These are phyloP conservation scores for Pediacus dermestoides DNA, from an alignment of 2,888 invertebrate species.

Conservation along the genomic window DNA sequence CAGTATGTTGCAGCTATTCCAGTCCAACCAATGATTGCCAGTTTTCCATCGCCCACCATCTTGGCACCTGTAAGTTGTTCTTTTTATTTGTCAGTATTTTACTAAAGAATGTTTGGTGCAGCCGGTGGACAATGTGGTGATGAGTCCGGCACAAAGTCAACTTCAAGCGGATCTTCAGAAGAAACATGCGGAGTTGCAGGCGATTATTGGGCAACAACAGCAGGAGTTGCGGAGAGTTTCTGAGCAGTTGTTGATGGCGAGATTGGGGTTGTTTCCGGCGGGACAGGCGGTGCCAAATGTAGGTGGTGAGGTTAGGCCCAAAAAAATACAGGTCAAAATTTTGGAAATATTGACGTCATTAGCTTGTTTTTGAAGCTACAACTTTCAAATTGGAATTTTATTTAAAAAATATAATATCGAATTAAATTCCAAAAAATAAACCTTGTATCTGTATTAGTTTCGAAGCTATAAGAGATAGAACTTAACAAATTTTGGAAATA, in stretches of 20 bases:
- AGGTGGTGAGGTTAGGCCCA: too few relatives aligned
- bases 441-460: too few relatives aligned
- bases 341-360: too few relatives aligned
- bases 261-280: slow-evolving; percentile 63
- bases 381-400: too few relatives aligned
- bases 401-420: too few relatives aligned
- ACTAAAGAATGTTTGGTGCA: slow-evolving; percentile 23
- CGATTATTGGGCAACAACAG: slow-evolving; percentile 79
- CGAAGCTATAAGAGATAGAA: too few relatives aligned
- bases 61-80: too few relatives aligned
- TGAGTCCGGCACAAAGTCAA: slow-evolving; percentile 58
- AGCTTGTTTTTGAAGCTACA: too few relatives aligned
- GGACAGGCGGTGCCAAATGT: slow-evolving; percentile 28
- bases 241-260: slow-evolving; percentile 79
- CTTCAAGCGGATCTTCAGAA: slow-evolving; percentile 72
- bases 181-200: slow-evolving; percentile 82
- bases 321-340: too few relatives aligned
- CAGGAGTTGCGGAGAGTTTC: slow-evolving; percentile 81
- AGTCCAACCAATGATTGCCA: slow-evolving; percentile 56
- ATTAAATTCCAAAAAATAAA: too few relatives aligned
- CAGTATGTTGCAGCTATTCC: slow-evolving; percentile 59
- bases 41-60: slow-evolving; percentile 50
- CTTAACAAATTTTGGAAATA: too few relatives aligned
- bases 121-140: slow-evolving; percentile 49
- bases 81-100: slow-evolving; percentile 7